Conservation (phyloP, 2,113 vertebrate species). For the Actenoides lindsayi region DNA sequence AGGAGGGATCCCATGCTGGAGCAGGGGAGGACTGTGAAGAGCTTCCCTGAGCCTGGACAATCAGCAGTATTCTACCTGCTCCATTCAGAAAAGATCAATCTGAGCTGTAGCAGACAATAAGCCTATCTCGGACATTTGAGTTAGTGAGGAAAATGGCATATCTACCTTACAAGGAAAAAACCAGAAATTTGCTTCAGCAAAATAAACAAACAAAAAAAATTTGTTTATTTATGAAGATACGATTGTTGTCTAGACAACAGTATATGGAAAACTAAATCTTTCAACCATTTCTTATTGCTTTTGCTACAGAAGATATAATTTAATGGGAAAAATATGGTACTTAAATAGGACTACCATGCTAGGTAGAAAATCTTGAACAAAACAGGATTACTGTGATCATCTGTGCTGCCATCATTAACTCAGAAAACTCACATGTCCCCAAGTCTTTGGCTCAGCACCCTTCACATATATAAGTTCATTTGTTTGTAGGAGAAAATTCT, state of each 20-base stretch:
- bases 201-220: no score
- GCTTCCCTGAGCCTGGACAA: background rate
- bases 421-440: background rate
- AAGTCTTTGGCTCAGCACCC: background rate
- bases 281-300: background rate
- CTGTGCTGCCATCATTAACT: background rate
- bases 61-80: background rate
- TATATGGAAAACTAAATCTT: background rate
- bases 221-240: no score
- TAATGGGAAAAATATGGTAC: background rate
- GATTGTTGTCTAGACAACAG: background rate
- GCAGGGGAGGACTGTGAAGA: background rate
- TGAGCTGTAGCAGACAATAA: background rate
- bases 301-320: background rate
- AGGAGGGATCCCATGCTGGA: background rate
- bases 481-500: background rate
- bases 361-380: background rate
- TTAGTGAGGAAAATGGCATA: background rate
- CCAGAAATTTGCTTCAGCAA: no score
- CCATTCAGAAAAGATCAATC: background rate
- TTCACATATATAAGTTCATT: background rate
- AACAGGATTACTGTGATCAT: background rate
- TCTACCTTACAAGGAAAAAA: no score
- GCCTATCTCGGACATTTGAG: accelerated
- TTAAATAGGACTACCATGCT: background rate